These are phyloP conservation scores for Sinelater perroti DNA, from an alignment of 2,888 invertebrate genomes.

Conservation along the genomic window DNA sequence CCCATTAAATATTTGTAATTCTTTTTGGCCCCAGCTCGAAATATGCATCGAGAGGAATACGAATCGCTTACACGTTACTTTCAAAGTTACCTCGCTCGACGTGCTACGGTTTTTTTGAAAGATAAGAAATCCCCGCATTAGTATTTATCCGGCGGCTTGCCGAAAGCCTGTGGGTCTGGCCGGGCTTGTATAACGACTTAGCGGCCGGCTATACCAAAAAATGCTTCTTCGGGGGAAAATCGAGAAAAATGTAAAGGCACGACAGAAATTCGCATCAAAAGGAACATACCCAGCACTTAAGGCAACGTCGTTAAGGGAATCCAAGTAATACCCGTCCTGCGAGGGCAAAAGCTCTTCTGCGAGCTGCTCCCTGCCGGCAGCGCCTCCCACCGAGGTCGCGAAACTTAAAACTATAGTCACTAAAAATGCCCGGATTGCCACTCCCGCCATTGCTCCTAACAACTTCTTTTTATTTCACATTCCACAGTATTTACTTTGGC, in stretches of 20 bases:
- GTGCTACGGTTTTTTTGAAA: slow-evolving; percentile 2
- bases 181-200: neutral
- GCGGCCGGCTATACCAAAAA: slow-evolving; percentile 9
- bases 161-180: neutral
- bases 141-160: slow-evolving; percentile 5
- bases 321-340: slow-evolving; percentile 42
- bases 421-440: slow-evolving; percentile 22
- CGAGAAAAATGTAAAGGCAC: slow-evolving; percentile 22
- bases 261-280: slow-evolving; percentile 34
- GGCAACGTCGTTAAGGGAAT: slow-evolving; percentile 42
- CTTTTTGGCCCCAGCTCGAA: too few relatives aligned
- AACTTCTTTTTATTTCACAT: slow-evolving; percentile 25
- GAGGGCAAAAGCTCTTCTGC: slow-evolving; percentile 33
- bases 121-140: neutral
- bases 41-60: too few relatives aligned
- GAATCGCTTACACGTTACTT: too few relatives aligned
- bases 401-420: slow-evolving; percentile 33
- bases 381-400: slow-evolving; percentile 20
- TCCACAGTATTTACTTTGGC: too few relatives aligned
- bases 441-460: slow-evolving; percentile 21
- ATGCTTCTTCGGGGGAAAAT: neutral
- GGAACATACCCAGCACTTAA: slow-evolving; percentile 42
- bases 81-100: too few relatives aligned
- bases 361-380: slow-evolving; percentile 26
- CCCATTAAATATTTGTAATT: too few relatives aligned